Evolutionary conservation across 2,888 invertebrate species (phyloP), one percentile per base, ranked within the genome.

Genomic region (Globia sparganii): DNA sequence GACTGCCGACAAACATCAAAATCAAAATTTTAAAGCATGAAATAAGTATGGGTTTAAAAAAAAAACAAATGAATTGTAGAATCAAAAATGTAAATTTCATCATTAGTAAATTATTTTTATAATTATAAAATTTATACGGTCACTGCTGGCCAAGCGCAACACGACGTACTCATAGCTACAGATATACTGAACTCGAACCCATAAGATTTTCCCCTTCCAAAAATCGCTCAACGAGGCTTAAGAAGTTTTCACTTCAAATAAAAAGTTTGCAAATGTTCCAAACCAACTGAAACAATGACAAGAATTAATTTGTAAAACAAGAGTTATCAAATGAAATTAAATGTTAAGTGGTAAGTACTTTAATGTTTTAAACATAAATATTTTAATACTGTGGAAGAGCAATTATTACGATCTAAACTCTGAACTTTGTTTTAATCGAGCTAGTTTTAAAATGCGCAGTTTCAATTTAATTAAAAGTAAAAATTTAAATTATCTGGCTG

Each of bases 271-370:
- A 75, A 74, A 43, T 15, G 3, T 73, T n/a, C 1, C 13, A 31
- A 21, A 18, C n/a, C 18, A 31, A 58, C 28, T 11, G 21, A 75
- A 43, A 5, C 5, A 67, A 68, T 46, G 37, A 49, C 9, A 25
- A 46, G 25, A 66, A 69, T 46, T 46, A 56, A 78, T 74, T 37
- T 18, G 31, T 67, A 15, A 72, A 72, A 72, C 15, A 64, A 80
- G n/a, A 40, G 3, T n/a, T 31, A n/a, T 31, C 25, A 58, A 64
- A 49, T 72, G 8, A 40, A 65, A 66, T 74, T 28, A 66, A 74
- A 74, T 65, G 28, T 34, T 25, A 61, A 34, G 53, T 25, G 43
- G 34, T n/a, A n/a, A n/a, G n/a, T 18, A 46, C 37, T 49, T 58
- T 72, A 25, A 73, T 18, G 40, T 61, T 67, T 46, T 79, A 18